phyloP scores from a whole-genome alignment of 2,113 vertebrate species.

The Ammospiza caudacuta region DNA sequence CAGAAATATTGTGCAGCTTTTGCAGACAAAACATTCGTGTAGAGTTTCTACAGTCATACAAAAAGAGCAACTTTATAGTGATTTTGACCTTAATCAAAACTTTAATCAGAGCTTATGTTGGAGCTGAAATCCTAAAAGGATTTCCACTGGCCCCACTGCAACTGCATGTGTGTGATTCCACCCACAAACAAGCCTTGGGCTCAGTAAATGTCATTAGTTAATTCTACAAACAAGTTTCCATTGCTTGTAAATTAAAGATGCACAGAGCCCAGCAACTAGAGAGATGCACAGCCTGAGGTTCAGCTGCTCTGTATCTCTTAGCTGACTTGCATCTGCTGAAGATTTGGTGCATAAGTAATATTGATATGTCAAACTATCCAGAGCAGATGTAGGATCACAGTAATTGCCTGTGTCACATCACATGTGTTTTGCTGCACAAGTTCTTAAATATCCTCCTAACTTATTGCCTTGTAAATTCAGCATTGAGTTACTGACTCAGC shows the following conservation, averaged over 20 bases:
- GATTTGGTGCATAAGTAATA: neutral
- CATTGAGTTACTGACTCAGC: neutral
- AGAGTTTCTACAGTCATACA: neutral
- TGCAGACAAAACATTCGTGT: conserved; percentile 49
- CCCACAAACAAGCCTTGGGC: neutral
- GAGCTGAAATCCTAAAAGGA: neutral
- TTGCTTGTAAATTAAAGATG: neutral
- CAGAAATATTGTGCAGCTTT: conserved; percentile 63
- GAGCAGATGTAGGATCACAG: neutral
- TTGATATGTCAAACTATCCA: neutral
- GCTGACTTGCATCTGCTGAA: neutral
- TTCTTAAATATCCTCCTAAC: neutral
- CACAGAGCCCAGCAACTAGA: neutral
- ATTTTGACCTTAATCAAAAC: neutral
- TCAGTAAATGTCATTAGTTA: neutral
- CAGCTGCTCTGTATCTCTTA: neutral
- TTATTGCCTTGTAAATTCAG: neutral
- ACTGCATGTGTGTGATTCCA: neutral
- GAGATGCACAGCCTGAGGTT: neutral
- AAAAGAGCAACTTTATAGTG: neutral
- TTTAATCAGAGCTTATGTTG: neutral
- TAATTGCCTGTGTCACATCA: neutral
- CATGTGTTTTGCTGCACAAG: neutral
- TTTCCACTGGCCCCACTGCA: neutral
- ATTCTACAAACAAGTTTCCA: neutral